These are phyloP conservation scores for Xenopus borealis DNA, from an alignment of 2,113 vertebrate genomes.

Conservation along the genomic window DNA sequence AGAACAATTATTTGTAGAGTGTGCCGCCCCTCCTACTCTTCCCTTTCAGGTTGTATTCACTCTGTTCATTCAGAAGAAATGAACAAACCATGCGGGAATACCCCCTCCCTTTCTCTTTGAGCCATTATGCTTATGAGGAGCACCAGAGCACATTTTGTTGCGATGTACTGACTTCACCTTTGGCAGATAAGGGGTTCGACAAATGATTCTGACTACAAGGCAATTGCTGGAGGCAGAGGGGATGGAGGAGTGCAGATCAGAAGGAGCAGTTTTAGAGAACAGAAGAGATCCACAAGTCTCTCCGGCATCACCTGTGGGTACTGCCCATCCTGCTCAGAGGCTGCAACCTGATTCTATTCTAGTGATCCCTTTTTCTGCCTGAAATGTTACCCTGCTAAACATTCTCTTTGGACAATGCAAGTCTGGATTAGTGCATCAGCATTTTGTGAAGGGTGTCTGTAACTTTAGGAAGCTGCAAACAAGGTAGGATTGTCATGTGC, in stretches of 20 bases:
- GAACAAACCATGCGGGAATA: neutral
- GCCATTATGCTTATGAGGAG: neutral
- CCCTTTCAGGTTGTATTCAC: neutral
- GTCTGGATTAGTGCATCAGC: neutral
- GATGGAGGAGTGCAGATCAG: slow-evolving; percentile 27
- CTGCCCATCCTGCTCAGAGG: neutral
- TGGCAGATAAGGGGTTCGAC: neutral
- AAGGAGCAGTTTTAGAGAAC: neutral
- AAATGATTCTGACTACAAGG: neutral
- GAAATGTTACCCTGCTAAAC: neutral
- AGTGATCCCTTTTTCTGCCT: neutral
- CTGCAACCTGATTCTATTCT: neutral
- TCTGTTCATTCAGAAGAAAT: slow-evolving; percentile 2
- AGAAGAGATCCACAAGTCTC: neutral
- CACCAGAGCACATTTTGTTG: neutral
- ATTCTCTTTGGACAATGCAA: neutral
- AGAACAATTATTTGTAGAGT: no score
- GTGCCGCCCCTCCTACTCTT: neutral
- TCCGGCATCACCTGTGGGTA: neutral
- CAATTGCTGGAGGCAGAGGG: slow-evolving; percentile 7
- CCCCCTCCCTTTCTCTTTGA: neutral
- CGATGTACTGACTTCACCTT: neutral
- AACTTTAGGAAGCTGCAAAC: neutral
- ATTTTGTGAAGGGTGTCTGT: neutral
- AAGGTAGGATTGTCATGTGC: neutral